Percentiles rank a stretch among this genome's conserved stretches.
These are phyloP conservation scores for Leucophenga montana DNA, from an alignment of 2,888 invertebrate species.

Conservation along the genomic window DNA sequence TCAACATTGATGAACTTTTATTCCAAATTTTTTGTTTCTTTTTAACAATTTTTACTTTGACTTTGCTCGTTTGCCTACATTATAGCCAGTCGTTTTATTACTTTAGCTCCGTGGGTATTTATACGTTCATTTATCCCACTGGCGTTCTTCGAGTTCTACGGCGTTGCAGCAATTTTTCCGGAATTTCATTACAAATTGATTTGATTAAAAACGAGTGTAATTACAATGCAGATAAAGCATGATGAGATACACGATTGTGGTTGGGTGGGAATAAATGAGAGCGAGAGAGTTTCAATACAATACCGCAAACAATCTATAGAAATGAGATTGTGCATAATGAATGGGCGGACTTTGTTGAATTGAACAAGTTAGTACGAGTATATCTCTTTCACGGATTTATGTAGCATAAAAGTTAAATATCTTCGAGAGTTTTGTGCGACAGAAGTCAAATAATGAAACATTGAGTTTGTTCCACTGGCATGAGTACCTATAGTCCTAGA, in stretches of 20 bases:
- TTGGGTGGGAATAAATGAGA: too few relatives aligned
- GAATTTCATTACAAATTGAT: slow-evolving; percentile 56
- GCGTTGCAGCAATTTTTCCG: slow-evolving; percentile 38
- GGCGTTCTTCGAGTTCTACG: background rate
- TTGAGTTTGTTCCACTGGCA: background rate
- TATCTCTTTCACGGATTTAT: too few relatives aligned
- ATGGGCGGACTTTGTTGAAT: background rate
- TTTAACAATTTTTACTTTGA: slow-evolving; percentile 22
- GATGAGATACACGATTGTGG: slow-evolving; percentile 30
- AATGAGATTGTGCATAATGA: slow-evolving; percentile 1
- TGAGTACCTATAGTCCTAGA: background rate
- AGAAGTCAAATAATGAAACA: slow-evolving; percentile 12
- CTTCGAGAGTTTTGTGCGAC: too few relatives aligned
- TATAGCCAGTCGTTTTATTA: slow-evolving; percentile 9
- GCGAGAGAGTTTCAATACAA: too few relatives aligned
- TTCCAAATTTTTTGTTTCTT: background rate
- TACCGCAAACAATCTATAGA: background rate
- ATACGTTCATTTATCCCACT: background rate
- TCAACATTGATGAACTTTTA: background rate
- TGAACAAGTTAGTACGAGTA: background rate
- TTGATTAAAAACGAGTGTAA: slow-evolving; percentile 59
- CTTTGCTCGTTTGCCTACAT: slow-evolving; percentile 21
- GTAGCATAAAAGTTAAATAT: background rate
- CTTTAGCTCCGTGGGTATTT: background rate
- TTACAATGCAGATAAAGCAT: slow-evolving; percentile 60